These are phyloP conservation scores for Heliconius nattereri DNA, from an alignment of 1,140 invertebrate genomes.

Conservation along the genomic window DNA sequence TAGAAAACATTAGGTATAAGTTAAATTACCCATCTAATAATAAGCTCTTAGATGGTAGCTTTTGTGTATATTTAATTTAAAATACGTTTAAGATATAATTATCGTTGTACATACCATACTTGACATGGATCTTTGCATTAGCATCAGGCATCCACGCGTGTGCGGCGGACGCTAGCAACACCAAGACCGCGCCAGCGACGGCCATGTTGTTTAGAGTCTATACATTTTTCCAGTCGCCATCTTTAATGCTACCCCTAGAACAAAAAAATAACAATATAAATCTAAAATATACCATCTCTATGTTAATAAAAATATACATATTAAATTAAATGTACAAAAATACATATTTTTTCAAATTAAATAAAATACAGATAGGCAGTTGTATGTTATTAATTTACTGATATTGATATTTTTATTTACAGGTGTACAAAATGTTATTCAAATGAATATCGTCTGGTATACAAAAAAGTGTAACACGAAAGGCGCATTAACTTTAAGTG, in stretches of 20 bases:
- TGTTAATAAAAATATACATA: not conserved
- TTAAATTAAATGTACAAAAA: no score
- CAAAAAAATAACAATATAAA: conserved; percentile 21
- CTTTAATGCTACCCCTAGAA: conserved; percentile 57
- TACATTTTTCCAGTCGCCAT: conserved; percentile 68
- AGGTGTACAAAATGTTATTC: no score
- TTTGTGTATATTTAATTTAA: no score
- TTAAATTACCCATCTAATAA: no score
- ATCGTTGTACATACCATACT: conserved; percentile 63
- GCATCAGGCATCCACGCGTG: conserved; percentile 79
- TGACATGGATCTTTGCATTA: conserved; percentile 72
- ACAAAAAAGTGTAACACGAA: conserved; percentile 5
- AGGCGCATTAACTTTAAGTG: conserved; percentile 14
- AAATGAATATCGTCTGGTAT: not conserved
- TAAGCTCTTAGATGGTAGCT: no score
- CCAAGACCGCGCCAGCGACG: conserved; percentile 69
- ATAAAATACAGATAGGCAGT: no score
- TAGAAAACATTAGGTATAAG: not conserved
- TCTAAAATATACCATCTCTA: not conserved
- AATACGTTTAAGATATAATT: not conserved
- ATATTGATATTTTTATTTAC: no score
- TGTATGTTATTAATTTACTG: no score
- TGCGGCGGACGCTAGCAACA: conserved; percentile 72
- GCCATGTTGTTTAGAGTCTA: conserved; percentile 71
- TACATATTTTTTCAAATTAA: no score